Percentiles rank a stretch among this genome's conserved stretches.
Evolutionary conservation across 2,888 invertebrate species (phyloP).

Genomic region (Choreutis nemorana): DNA sequence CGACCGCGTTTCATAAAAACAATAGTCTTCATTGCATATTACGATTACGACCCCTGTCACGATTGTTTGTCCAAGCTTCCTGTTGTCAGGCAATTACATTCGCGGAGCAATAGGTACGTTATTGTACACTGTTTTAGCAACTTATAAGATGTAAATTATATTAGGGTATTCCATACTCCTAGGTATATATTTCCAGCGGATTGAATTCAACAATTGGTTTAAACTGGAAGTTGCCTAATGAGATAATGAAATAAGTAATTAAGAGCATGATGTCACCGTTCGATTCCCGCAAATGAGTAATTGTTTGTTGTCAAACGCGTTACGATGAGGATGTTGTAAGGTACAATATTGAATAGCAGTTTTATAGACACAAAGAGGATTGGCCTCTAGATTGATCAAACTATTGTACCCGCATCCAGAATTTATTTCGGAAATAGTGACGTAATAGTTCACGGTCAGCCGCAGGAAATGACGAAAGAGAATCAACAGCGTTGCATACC

Average conservation of each 20-base stretch:
- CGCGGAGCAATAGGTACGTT: no score
- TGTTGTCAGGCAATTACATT: no score
- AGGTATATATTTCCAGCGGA: no score
- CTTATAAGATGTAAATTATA: no score
- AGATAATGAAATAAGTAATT: conserved; percentile 22
- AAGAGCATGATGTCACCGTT: conserved; percentile 23
- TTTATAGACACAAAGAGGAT: conserved; percentile 18
- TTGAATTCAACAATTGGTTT: no score
- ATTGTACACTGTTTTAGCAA: no score
- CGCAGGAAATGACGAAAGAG: conserved; percentile 62
- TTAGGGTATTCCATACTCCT: no score
- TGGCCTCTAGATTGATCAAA: conserved; percentile 23
- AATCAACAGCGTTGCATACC: conserved; percentile 33
- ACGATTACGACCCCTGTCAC: no score
- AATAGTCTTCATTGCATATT: no score
- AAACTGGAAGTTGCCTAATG: conserved; percentile 11
- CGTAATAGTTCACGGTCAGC: conserved; percentile 62
- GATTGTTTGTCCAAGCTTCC: no score
- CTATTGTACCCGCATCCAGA: conserved; percentile 43
- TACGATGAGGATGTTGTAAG: neutral
- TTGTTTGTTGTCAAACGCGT: neutral
- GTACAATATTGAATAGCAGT: conserved; percentile 6
- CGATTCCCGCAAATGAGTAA: conserved; percentile 19
- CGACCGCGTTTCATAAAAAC: no score
- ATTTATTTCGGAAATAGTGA: conserved; percentile 39